Base-by-base conservation (phyloP, 2,113 vertebrate genomes). In the Dolichotis patagonum region DNA sequence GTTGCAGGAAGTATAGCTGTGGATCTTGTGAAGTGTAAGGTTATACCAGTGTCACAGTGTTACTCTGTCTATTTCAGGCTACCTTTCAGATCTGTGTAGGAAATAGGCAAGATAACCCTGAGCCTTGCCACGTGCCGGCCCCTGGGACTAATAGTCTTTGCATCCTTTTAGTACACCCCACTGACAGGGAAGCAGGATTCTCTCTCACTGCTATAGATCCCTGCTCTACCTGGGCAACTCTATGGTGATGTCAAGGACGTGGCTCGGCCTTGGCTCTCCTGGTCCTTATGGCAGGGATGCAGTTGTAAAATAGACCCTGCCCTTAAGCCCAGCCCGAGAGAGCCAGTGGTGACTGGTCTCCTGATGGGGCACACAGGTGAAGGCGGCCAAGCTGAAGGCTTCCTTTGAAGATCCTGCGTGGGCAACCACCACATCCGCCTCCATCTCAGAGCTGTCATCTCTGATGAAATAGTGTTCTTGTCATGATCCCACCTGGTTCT, bases 61-160 rank as follows among this genome's bases (percentile, higher is more conserved):
- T 24, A 2, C 7, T 16, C 2, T 11, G 35, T 43, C 41, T 86
- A 2, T 30, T 86, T 82, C 28, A 77, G 46, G 46, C 30, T 16
- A 2, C 24, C n/a, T 22, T 22, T 28, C 6, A 28, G 12, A 9
- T 30, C 6, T 24, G 9, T 43, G 71, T 35, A 28, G 54, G 46
- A 2, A 46, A n/a, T 63, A 81, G 41, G 9, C 35, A 19, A 38
- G 16, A 7, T 58, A n/a, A 58, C 35, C 20, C 7, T 1, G 9
- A 24, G 24, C 1, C 41, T n/a, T 43, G 56, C 8, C 5, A 5
- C 6, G 0, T 7, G 5, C n/a, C 41, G 20, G 49, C 41, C 16
- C 41, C 43, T 0, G 14, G 11, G 35, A 24, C 85, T 43, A n/a
- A 14, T 38, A 81, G 54, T 67, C 46, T 77, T 80, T 52, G 69